Evolutionary conservation across 2,888 invertebrate species (phyloP).

Genomic region (Selenia dentaria): DNA sequence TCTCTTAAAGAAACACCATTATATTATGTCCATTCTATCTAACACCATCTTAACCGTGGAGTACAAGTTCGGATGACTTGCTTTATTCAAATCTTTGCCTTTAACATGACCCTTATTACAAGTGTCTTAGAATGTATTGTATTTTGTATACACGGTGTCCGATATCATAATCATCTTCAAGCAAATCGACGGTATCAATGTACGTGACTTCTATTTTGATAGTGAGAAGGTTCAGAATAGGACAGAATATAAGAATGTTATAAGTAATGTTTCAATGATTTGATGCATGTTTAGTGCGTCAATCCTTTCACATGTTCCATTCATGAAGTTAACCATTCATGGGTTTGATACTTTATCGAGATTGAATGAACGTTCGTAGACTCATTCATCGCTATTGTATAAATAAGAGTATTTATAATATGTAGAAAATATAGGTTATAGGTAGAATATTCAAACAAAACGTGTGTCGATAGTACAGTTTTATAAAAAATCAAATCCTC

Average conservation of each 20-base stretch:
- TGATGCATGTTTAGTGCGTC: conserved; percentile 47
- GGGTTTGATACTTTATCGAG: conserved; percentile 43
- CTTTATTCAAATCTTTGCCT: conserved; percentile 6
- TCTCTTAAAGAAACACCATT: conserved; percentile 24
- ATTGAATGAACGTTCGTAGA: conserved; percentile 32
- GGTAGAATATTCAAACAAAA: too few species aligned
- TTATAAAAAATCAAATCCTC: too few species aligned
- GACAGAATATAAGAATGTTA: conserved; percentile 28
- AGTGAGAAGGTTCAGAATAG: conserved; percentile 24
- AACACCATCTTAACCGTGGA: conserved; percentile 29
- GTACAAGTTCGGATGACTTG: conserved; percentile 19
- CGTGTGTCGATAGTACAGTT: too few species aligned
- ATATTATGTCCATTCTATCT: conserved; percentile 27
- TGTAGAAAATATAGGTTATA: too few species aligned
- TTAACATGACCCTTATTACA: conserved; percentile 7
- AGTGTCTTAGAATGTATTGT: conserved; percentile 6
- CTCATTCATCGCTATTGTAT: conserved; percentile 41
- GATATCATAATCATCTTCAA: conserved; percentile 9
- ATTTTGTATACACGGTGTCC: conserved; percentile 3
- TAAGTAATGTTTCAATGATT: conserved; percentile 45
- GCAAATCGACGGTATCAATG: background rate
- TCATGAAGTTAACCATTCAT: conserved; percentile 66
- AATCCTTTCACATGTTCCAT: conserved; percentile 65
- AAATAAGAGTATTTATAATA: too few species aligned
- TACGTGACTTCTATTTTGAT: conserved; percentile 18